Evolutionary conservation across 2,113 vertebrate species (phyloP), one percentile per base, ranked within the genome.

Genomic region (Sakesphorus luctuosus): DNA sequence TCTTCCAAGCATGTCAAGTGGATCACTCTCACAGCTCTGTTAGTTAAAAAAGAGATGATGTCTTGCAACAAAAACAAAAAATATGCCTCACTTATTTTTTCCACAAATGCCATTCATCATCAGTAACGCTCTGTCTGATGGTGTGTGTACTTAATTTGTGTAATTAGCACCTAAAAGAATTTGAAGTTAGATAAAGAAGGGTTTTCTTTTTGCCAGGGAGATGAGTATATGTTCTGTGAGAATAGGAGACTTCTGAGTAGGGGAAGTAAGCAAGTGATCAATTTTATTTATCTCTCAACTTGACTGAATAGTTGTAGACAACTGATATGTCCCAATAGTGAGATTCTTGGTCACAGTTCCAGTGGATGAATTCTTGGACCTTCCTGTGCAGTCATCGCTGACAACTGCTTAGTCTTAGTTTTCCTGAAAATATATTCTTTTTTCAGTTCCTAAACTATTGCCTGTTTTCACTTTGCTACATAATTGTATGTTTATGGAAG

Each of bases 1-100:
- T 90, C 68, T 80, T 84, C 63, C 87, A 95, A 56, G 84, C 87
- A 77, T 95, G 58, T 79, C 72, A 77, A 74, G 67, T 68, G 50
- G 44, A 68, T 90, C 85, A 77, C 25, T 63, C 61, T 74, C 90
- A 72, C 10, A 9, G 38, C 33, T 50, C 24, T 11, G 3, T 33
- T 87, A 73, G 47, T 75, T 82, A 38, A 1, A 1, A 20, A 53
- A 58, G 55, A 88, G 20, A 52, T 46, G 14, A 3, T 29, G 24
- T 85, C 56, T 89, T 20, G 0, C 82, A 82, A 35, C 84, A 90
- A 85, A 94, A 68, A 43, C 35, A 43, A 69, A 77, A 26, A 77
- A 28, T 68, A 71, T 78, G 5, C 47, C 26, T 69, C 73, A 12
- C 10, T 55, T 69, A 35, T 46, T 75, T n/a, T 31, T 21, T 18